Evolutionary conservation across 2,888 invertebrate species (phyloP), one percentile per base, ranked within the genome.

Genomic region (Ptilodon capucinus): DNA sequence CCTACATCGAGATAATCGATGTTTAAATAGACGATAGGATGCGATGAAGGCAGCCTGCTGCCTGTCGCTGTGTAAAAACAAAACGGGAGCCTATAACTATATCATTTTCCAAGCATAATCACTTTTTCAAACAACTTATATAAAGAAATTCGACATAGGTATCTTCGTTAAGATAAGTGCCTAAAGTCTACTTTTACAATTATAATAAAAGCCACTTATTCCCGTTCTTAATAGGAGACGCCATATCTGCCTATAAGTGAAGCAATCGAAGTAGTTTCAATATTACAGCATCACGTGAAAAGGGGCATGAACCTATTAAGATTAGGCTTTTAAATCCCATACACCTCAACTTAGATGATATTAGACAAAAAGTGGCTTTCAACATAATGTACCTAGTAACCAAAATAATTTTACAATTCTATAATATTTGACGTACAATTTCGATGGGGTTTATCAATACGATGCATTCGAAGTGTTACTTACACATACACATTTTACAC

Each of bases 401-500:
- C 54, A 42, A 59, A 54, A 55, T 36, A 48, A 54, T 39, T 49
- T 45, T 35, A 47, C 42, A 55, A 23, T 48, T 46, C 34, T 35
- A 50, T 41, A 48, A 60, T 25, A 47, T 52, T 19, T 32, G 48
- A 44, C 41, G 44, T 51, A 55, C 54, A 58, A 60, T 63, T 54
- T 57, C 54, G 58, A 56, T 58, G 58, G 62, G 59, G 39, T n/a
- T n/a, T 57, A 43, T 54, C 51, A 47, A 42, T 53, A 51, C 46
- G 36, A 41, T 45, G 38, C 40, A 51, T 52, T 51, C 45, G 51
- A 67, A 60, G 46, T 60, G 51, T 52, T 51, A 52, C 42, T 51
- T 51, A 40, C 41, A 60, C 62, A 66, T 60, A 60, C 48, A 60
- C 42, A 65, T 45, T 63, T 65, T 63, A 64, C 57, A 68, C 51